Evolutionary conservation across 2,797 vertebrate species (phyloP).

Genomic region (Chloroceryle inda): DNA sequence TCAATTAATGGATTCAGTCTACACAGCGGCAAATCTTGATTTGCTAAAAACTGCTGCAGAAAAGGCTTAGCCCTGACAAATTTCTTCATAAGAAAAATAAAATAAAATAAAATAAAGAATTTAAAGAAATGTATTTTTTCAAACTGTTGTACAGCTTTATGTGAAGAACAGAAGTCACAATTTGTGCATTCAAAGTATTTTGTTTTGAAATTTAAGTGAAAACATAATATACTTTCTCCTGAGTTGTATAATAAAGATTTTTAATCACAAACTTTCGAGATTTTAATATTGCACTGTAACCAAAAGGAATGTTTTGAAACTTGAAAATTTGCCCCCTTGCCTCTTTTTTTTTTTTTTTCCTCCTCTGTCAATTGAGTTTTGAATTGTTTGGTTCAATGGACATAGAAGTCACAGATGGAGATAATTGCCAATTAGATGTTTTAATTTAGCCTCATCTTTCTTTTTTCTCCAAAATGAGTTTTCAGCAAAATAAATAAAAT

Average conservation of each 20-base stretch:
- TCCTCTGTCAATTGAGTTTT: background rate
- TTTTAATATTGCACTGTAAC: background rate
- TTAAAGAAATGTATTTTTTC: background rate
- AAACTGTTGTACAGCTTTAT: background rate
- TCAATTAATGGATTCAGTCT: background rate
- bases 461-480: background rate
- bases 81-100: background rate
- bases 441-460: rapidly evolving
- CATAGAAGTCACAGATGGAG: background rate
- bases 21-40: background rate
- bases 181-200: background rate
- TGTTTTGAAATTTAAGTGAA: background rate
- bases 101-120: background rate
- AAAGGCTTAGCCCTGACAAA: background rate
- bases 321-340: background rate
- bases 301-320: background rate
- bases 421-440: background rate
- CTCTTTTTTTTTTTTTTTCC: background rate
- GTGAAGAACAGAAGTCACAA: background rate
- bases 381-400: background rate
- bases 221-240: background rate
- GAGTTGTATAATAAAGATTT: background rate
- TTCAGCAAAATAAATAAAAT: background rate
- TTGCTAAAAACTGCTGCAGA: background rate
- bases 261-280: background rate